Conservation (phyloP, 2,888 invertebrate genomes). For the Melieria omissa region DNA sequence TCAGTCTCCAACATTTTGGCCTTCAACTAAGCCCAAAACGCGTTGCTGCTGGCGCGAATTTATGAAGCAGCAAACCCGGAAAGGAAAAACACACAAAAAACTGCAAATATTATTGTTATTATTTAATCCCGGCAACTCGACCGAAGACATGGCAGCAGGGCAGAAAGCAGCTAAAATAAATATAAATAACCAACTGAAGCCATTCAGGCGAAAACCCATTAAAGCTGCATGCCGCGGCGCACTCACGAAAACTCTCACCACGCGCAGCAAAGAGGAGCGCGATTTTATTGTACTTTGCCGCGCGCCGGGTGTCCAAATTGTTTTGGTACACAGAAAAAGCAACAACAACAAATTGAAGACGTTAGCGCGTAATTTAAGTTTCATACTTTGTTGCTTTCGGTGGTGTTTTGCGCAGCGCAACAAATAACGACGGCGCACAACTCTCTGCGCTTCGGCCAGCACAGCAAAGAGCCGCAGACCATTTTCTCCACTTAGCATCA, state of each 20-base stretch:
- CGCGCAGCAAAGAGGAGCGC: too few species aligned
- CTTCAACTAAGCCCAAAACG: too few species aligned
- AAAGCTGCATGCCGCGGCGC: slow-evolving; percentile 12
- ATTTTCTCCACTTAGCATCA: slow-evolving; percentile 30
- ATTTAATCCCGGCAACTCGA: slow-evolving; percentile 18
- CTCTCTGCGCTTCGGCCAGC: background rate
- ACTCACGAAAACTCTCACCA: too few species aligned
- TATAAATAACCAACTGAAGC: slow-evolving; percentile 22
- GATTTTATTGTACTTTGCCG: too few species aligned
- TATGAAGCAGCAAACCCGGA: background rate
- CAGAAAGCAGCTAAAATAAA: slow-evolving; percentile 8
- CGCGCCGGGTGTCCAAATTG: background rate
- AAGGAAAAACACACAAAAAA: background rate
- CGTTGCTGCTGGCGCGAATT: background rate
- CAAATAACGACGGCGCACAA: background rate
- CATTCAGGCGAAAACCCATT: slow-evolving; percentile 29
- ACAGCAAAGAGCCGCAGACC: slow-evolving; percentile 3
- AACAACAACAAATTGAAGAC: background rate
- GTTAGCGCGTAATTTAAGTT: background rate
- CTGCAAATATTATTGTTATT: slow-evolving; percentile 15
- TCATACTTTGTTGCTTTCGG: background rate
- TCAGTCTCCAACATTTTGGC: too few species aligned
- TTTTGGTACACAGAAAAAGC: background rate
- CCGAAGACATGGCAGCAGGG: too few species aligned
- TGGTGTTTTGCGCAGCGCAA: background rate